Evolutionary conservation across 2,888 invertebrate genomes (phyloP), one percentile per base, ranked within the genome.

Genomic region (Xylota segnis): DNA sequence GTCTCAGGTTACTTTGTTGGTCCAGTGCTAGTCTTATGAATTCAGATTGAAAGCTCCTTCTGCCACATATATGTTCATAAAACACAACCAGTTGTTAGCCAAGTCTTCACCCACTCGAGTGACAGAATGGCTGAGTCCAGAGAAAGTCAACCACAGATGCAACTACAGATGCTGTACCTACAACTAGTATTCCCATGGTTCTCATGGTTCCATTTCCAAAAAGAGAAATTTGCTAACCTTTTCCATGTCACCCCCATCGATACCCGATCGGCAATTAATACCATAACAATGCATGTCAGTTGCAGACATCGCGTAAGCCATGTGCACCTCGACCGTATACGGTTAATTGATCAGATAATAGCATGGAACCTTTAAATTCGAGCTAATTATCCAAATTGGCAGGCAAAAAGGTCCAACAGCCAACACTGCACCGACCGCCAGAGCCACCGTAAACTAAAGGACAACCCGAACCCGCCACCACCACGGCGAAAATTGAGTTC

Each of bases 321-420:
- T 72, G 52, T 76, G 59, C 77, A 54, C 83, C 72, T 54, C 27
- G 43, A 32, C 65, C 54, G 59, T 56, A 52, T 29, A 74, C 45
- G 45, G 34, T 59, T 75, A 74, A 84, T 84, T 79, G 84, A 84
- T 84, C 84, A 84, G 84, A 84, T 79, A 84, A 84, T 58, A 65
- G 43, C 61, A 50, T 16, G 29, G 37, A 84, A 75, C 79, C 79
- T 75, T 79, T 84, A 84, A 84, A 79, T 75, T 75, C 83, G 56
- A 79, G 61, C 84, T 84, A 84, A 84, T 84, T 84, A 84, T 75
- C 74, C 79, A 84, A 84, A 79, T 79, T 84, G 84, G 63, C 70
- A 70, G 63, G 16, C n/a, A 59, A 75, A 74, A 61, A 37, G 47
- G 65, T 59, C 54, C 43, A 45, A 45, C 54, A 23, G 23, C 37